Conservation (phyloP, 2,113 vertebrate species). For the Collichthys lucidus region DNA sequence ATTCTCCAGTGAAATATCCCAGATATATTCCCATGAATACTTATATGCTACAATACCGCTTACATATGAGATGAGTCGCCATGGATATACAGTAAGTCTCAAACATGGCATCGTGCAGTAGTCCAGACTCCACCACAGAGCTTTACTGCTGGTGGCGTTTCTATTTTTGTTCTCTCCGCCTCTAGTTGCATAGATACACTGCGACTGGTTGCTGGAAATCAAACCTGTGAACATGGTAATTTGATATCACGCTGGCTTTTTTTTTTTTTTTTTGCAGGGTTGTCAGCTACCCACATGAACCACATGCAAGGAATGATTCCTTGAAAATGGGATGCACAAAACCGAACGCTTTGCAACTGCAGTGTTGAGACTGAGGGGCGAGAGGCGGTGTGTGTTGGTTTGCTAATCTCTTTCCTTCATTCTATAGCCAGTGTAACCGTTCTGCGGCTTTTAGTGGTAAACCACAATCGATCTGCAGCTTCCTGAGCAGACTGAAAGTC, state of each 20-base stretch:
- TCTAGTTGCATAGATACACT: not conserved
- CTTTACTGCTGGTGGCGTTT: not conserved
- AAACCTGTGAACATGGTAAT: not conserved
- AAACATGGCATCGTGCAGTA: not conserved
- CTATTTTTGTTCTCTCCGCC: not conserved
- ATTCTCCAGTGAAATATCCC: not conserved
- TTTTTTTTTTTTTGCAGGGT: not conserved
- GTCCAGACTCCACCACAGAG: not conserved
- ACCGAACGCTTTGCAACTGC: not conserved
- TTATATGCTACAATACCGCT: not conserved
- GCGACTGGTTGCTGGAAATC: not conserved
- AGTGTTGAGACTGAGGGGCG: not conserved
- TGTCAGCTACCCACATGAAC: not conserved
- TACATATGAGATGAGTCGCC: not conserved
- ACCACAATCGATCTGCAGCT: conserved; percentile 41
- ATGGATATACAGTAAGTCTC: conserved; percentile 16
- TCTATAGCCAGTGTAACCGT: not conserved
- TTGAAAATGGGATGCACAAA: not conserved
- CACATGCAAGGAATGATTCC: not conserved
- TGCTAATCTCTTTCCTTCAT: not conserved
- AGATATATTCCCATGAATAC: not conserved
- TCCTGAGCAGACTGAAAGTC: not conserved
- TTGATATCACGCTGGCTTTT: not conserved
- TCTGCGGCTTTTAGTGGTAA: conserved; percentile 20
- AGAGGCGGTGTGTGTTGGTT: not conserved